Evolutionary conservation across 2,797 vertebrate genomes (phyloP).

Genomic region (Pelobates cultripes): DNA sequence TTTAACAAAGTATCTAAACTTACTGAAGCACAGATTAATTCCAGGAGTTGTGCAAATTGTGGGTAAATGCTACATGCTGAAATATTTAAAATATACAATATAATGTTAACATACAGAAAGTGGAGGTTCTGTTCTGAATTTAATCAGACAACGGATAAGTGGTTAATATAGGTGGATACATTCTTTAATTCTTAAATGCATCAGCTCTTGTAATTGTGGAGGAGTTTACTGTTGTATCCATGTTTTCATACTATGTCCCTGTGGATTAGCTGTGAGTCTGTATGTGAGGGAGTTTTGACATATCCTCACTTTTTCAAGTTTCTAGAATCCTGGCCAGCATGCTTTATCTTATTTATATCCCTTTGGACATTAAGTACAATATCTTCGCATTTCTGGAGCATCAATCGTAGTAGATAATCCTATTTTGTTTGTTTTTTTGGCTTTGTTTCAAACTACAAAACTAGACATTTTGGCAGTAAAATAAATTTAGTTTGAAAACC

Average conservation of each 20-base stretch:
- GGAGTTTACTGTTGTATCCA: background rate
- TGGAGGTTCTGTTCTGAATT: no score
- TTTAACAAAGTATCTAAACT: no score
- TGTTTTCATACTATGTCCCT: background rate
- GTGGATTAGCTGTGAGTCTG: constrained; percentile 9
- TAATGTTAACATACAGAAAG: no score
- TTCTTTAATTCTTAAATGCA: background rate
- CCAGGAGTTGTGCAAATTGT: no score
- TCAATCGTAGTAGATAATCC: constrained; percentile 48
- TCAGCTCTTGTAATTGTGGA: background rate
- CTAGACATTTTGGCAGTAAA: constrained; percentile 47
- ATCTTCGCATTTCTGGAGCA: constrained; percentile 49
- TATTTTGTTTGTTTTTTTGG: constrained; percentile 49
- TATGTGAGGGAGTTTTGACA: constrained; percentile 34
- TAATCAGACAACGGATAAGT: no score
- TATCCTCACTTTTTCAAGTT: constrained; percentile 25
- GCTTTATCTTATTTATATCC: constrained; percentile 48
- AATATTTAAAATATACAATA: no score
- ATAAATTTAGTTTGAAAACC: constrained; percentile 37
- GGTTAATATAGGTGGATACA: no score
- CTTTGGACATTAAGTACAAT: constrained; percentile 51
- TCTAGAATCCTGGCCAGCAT: constrained; percentile 25
- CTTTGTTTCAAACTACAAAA: constrained; percentile 34
- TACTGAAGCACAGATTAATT: no score
- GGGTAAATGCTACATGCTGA: no score